Evolutionary conservation across 2,797 vertebrate genomes (phyloP), one percentile per base, ranked within the genome.

Genomic region (Dryobates pubescens): DNA sequence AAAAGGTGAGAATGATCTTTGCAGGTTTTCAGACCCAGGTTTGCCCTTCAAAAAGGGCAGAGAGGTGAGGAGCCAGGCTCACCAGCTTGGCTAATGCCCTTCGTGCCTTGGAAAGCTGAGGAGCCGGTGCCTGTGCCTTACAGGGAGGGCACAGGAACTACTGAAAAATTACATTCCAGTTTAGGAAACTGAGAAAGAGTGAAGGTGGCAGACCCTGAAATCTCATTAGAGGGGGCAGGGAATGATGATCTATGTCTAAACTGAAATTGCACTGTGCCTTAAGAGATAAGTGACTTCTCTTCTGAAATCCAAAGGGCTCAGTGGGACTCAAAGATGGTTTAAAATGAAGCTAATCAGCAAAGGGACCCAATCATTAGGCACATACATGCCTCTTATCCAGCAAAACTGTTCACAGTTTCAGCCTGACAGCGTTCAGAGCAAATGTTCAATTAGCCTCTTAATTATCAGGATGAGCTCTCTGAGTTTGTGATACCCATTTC

Each of bases 131-230:
- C 6, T 18, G 9, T 64, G 9, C 5, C 19, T 58, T 49, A 23
- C 0, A 64, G 17, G 0, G 3, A 79, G 8, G 2, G 45, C 64
- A 29, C 13, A 75, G 5, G 13, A 65, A 72, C 11, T 1, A 2
- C 43, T 20, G 22, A 20, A 70, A 53, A 75, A 72, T 4, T 24
- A 58, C 23, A 14, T 7, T 32, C 15, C 8, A 6, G 4, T 69
- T 89, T 80, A n/a, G 41, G 69, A 77, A 80, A 61, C 5, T 0
- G 3, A 45, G 41, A 65, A 64, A 74, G 3, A 1, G 1, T 16
- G 18, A 77, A 92, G 13, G 13, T 65, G 18, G 1, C 14, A 38
- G 29, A 27, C 4, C 10, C 34, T 77, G 26, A 72, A 85, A 51
- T 61, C 24, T 70, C 59, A 32, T 59, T 38, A 63, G 47, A 59